phyloP scores from a whole-genome alignment of 2,888 invertebrate species.

The Atrina japonica region DNA sequence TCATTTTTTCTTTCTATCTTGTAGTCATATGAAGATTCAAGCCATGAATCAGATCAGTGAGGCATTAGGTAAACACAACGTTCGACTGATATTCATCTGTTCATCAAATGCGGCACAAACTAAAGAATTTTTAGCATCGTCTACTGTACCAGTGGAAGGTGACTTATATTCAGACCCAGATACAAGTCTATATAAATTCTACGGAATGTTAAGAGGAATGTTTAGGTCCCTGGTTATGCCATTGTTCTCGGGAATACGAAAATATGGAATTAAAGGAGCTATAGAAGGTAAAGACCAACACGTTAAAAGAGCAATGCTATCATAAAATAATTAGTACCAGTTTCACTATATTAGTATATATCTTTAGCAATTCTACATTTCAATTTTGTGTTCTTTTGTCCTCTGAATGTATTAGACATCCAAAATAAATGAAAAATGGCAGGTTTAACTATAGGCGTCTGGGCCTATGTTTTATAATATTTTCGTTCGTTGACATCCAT shows the following conservation, averaged over 20 bases:
- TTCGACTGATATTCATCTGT: conserved; percentile 45
- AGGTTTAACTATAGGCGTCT: too few relatives aligned
- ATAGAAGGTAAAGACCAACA: conserved; percentile 49
- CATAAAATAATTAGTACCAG: too few relatives aligned
- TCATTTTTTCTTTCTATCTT: background rate
- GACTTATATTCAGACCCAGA: conserved; percentile 46
- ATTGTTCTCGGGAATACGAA: conserved; percentile 33
- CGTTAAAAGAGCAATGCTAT: too few relatives aligned
- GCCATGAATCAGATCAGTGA: conserved; percentile 37
- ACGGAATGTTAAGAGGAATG: conserved; percentile 41
- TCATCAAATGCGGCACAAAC: conserved; percentile 43
- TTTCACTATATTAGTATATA: too few relatives aligned
- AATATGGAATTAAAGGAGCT: conserved; percentile 45
- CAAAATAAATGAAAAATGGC: too few relatives aligned
- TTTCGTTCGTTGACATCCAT: too few relatives aligned
- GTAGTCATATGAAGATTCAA: conserved; percentile 47
- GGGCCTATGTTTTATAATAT: too few relatives aligned
- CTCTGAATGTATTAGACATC: too few relatives aligned
- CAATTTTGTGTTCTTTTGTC: too few relatives aligned
- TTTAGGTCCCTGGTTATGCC: conserved; percentile 49
- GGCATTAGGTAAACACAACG: conserved; percentile 23
- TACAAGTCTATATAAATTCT: conserved; percentile 35
- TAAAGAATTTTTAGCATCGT: conserved; percentile 34
- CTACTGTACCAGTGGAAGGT: conserved; percentile 25
- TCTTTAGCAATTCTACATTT: too few relatives aligned